Evolutionary conservation across 2,113 vertebrate genomes (phyloP).

Genomic region (Glaucidium brasilianum): DNA sequence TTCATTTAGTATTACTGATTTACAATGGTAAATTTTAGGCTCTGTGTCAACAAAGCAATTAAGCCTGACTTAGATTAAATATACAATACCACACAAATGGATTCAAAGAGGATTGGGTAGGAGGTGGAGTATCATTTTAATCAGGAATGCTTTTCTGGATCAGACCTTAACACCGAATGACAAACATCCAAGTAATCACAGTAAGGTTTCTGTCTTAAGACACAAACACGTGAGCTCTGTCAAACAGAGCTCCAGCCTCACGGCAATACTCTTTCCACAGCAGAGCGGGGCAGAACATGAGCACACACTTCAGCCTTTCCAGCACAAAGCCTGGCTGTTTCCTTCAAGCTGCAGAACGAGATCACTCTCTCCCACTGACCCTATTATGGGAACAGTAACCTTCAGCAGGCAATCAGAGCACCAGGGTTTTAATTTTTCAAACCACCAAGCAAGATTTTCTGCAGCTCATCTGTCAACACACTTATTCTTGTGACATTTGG

Average conservation of each 20-base stretch:
- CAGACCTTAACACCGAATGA: neutral
- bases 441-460: conserved; percentile 1
- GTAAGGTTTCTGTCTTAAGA: neutral
- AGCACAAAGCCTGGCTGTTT: neutral
- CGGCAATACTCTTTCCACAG: neutral
- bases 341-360: neutral
- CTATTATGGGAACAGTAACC: neutral
- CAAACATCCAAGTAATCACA: neutral
- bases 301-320: accelerated
- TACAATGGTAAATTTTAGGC: neutral
- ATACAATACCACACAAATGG: neutral
- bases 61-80: neutral
- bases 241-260: neutral
- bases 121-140: neutral
- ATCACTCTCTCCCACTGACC: neutral
- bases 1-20: neutral
- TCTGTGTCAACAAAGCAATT: neutral
- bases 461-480: conserved; percentile 23
- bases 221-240: accelerated
- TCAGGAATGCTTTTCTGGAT: neutral
- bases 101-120: neutral
- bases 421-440: neutral
- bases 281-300: neutral
- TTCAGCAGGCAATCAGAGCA: neutral
- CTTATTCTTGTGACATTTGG: neutral